These are phyloP conservation scores for Aphrophora alni DNA, from an alignment of 2,888 invertebrate genomes.

Conservation along the genomic window DNA sequence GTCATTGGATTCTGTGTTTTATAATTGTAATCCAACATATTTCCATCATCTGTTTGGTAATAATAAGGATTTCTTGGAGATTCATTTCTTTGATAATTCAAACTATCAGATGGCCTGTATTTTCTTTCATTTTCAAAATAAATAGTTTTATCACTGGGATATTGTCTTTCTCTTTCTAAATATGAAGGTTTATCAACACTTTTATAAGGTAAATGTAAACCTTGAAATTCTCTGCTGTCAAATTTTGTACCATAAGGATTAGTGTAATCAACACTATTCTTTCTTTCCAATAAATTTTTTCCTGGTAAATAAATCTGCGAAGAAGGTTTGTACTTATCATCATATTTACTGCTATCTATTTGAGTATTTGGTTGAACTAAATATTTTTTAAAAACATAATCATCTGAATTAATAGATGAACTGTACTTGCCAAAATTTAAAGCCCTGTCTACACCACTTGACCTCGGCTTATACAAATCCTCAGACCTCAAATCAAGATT, in stretches of 20 bases:
- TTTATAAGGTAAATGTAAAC: not conserved
- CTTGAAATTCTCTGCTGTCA: not conserved
- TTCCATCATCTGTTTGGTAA: not conserved
- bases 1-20: not conserved
- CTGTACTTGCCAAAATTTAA: not conserved
- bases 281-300: not conserved
- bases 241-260: not conserved
- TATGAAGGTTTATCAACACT: not conserved
- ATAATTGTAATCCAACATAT: not conserved
- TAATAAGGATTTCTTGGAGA: not conserved
- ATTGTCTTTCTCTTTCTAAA: not conserved
- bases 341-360: not conserved
- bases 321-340: not conserved
- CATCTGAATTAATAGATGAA: not conserved
- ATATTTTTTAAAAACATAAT: not conserved
- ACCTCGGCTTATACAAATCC: not conserved
- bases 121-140: not conserved
- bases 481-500: not conserved
- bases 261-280: not conserved
- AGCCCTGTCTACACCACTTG: not conserved
- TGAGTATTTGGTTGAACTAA: not conserved
- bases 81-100: not conserved
- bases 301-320: not conserved
- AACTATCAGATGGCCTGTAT: not conserved
- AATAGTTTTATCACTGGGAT: not conserved